Evolutionary conservation across 2,797 vertebrate species (phyloP), one percentile per base, ranked within the genome.

Genomic region (Eidolon dupreanum): DNA sequence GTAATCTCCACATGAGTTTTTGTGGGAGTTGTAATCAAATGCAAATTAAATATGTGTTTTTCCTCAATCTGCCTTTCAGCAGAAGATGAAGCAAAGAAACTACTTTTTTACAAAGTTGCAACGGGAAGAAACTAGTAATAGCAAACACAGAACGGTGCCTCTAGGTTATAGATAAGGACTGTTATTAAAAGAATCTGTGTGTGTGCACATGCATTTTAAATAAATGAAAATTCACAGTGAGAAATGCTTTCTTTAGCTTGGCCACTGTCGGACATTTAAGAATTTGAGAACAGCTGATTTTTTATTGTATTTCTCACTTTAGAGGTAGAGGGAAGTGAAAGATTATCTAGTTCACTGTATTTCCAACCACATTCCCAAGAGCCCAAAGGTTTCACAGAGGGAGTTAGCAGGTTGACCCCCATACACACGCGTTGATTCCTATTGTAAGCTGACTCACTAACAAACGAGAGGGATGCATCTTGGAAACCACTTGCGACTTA

Each of bases 11-110:
- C 46, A 11, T 68, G 49, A 5, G 7, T 31, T 79, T 95, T 65
- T 93, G 91, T 89, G 71, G 28, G 57, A 88, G 51, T 66, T 92
- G 31, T 73, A 71, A 93, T 94, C 55, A 88, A 96, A 90, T 95
- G 49, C 75, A 87, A 82, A 92, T 90, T 95, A 96, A 96, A 96
- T 86, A 90, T n/a, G 55, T 90, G 85, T 31, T 81, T 94, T 63
- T 28, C 20, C 26, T 49, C 0, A 84, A 31, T 93, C 65, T 96
- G 89, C 66, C 53, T 95, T 94, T 81, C 59, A 92, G 75, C 53
- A 88, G 68, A 87, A 79, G 36, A 65, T 51, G 59, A 22, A 94
- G 38, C 3, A 84, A 77, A 88, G 31, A 77, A 90, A 89, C 55
- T 78, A 87, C 46, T 74, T 88, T 82, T 82, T 96, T 84, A 28